These are phyloP conservation scores for Taurulus bubalis DNA, from an alignment of 2,113 vertebrate genomes.

Conservation along the genomic window DNA sequence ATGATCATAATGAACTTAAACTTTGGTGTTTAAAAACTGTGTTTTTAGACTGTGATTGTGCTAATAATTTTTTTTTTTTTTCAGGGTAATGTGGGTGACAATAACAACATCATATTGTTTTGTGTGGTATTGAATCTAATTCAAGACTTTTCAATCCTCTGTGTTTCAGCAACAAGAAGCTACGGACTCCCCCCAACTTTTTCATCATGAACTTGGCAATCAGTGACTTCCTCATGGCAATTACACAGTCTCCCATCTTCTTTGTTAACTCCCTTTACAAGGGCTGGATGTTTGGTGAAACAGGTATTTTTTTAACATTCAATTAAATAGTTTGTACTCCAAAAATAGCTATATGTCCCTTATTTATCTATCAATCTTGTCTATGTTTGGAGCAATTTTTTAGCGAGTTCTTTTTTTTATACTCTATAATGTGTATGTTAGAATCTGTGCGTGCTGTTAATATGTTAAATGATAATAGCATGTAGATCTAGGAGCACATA, in stretches of 20 bases:
- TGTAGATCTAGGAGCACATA: neutral
- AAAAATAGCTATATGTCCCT: neutral
- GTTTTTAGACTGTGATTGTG: neutral
- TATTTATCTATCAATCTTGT: neutral
- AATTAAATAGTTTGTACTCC: neutral
- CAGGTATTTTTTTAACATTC: conserved; percentile 79
- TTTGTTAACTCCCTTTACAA: conserved; percentile 92
- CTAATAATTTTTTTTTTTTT: too few species aligned
- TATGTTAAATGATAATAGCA: neutral
- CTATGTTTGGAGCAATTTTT: neutral
- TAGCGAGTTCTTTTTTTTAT: too few species aligned
- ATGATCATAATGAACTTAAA: too few species aligned
- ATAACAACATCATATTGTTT: neutral
- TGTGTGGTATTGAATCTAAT: neutral
- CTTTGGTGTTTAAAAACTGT: neutral
- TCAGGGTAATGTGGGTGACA: neutral
- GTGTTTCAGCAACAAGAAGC: conserved; percentile 88
- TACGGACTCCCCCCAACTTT: conserved; percentile 89
- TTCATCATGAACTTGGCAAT: conserved; percentile 92
- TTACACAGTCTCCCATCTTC: conserved; percentile 93
- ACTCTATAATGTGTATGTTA: neutral
- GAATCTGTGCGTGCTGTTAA: neutral
- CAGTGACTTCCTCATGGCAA: conserved; percentile 94
- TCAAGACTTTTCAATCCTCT: neutral
- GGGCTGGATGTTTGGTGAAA: conserved; percentile 92